Conservation (phyloP, 2,888 invertebrate species). For the Odontomyia ornata region DNA sequence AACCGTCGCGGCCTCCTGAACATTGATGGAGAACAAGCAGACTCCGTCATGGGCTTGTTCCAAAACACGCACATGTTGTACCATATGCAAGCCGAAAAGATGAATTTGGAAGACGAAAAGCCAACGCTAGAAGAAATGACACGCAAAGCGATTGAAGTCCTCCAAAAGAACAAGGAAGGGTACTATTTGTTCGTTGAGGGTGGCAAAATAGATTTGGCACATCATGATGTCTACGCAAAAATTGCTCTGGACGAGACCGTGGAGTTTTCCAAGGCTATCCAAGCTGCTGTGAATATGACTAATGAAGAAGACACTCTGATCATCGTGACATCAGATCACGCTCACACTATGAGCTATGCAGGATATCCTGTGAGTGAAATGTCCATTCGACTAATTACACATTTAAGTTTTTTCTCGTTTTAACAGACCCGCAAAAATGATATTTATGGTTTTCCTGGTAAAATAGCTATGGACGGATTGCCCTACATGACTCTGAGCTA, state of each 20-base stretch:
- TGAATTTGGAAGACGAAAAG: not conserved
- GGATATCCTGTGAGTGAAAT: conserved; percentile 69
- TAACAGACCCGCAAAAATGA: conserved; percentile 55
- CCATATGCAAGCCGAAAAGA: conserved; percentile 68
- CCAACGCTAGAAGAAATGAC: conserved; percentile 87
- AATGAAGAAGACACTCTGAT: conserved; percentile 76
- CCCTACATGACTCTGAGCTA: conserved; percentile 77
- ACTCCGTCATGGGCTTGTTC: conserved; percentile 75
- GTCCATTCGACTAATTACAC: not conserved
- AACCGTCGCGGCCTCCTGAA: conserved; percentile 65
- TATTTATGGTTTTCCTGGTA: conserved; percentile 55
- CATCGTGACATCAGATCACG: conserved; percentile 83
- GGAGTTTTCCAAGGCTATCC: conserved; percentile 78
- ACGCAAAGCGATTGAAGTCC: conserved; percentile 75
- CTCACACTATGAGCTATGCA: conserved; percentile 77
- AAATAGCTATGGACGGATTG: conserved; percentile 66
- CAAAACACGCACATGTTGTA: conserved; percentile 74
- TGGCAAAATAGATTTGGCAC: conserved; percentile 62
- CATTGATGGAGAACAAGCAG: conserved; percentile 64
- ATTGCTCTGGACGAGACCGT: conserved; percentile 64
- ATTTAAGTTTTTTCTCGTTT: not conserved
- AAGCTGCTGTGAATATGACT: conserved; percentile 70
- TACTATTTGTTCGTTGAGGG: conserved; percentile 83
- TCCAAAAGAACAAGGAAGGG: conserved; percentile 72
- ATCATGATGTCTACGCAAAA: conserved; percentile 59